Conservation (phyloP, 2,888 invertebrate genomes). For the Dexiosoma caninum region DNA sequence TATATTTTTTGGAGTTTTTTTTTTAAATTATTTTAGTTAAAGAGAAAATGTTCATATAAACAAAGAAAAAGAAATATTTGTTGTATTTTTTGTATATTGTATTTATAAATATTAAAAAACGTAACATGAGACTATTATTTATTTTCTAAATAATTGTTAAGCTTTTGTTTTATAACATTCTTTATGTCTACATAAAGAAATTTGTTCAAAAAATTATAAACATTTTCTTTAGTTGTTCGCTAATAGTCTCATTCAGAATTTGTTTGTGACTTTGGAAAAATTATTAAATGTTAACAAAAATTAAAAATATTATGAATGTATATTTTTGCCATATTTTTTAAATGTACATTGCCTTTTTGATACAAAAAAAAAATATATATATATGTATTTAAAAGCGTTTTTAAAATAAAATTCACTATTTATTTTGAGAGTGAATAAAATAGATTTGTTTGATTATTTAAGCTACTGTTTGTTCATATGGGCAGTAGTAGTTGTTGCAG, state of each 20-base stretch:
- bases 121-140: constrained; percentile 59
- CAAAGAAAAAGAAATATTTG: constrained; percentile 76
- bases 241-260: constrained; percentile 78
- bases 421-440: constrained; percentile 10
- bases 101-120: constrained; percentile 37
- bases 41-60: constrained; percentile 69
- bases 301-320: neutral
- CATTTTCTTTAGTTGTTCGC: constrained; percentile 51
- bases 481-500: constrained; percentile 73
- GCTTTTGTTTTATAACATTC: constrained; percentile 6
- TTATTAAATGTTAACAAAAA: neutral
- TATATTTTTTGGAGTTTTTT: neutral
- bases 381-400: constrained; percentile 40
- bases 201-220: constrained; percentile 7
- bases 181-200: constrained; percentile 1
- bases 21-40: constrained; percentile 7
- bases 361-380: constrained; percentile 16
- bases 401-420: constrained; percentile 33
- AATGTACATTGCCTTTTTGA: constrained; percentile 49
- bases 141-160: neutral
- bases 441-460: constrained; percentile 62
- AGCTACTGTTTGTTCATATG: constrained; percentile 78
- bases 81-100: constrained; percentile 56
- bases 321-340: constrained; percentile 17
- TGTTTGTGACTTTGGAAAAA: constrained; percentile 45